Percentiles rank a stretch among this genome's conserved stretches.
These are phyloP conservation scores for Neosilurus hyrtlii DNA, from an alignment of 2,797 vertebrate genomes.

Conservation along the genomic window DNA sequence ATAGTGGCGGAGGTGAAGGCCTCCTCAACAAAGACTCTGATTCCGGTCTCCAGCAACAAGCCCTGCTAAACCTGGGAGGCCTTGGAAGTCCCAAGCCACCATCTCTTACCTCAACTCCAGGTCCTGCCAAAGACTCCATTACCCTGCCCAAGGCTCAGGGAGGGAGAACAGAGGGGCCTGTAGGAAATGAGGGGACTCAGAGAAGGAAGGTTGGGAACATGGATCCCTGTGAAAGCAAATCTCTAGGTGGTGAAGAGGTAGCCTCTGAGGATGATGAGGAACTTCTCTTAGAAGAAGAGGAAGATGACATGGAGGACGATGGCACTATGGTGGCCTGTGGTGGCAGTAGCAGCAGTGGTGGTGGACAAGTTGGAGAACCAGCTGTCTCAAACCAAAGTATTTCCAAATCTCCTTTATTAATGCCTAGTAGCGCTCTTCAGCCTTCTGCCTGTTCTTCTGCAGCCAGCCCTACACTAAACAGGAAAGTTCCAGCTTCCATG, in stretches of 20 bases:
- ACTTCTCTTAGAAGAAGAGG: conserved; percentile 79
- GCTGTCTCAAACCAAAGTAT: conserved; percentile 99
- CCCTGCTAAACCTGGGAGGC: conserved; percentile 87
- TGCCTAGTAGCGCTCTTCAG: conserved; percentile 98
- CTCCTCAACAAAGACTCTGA: conserved; percentile 82
- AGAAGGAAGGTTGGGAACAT: conserved; percentile 74
- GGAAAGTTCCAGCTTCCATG: conserved; percentile 87
- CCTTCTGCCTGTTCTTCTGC: conserved; percentile 84
- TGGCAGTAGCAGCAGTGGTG: conserved; percentile 77
- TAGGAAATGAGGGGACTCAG: conserved; percentile 75
- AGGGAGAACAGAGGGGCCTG: conserved; percentile 78
- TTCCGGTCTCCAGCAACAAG: conserved; percentile 79
- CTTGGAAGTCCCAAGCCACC: conserved; percentile 80
- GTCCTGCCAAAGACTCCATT: conserved; percentile 89
- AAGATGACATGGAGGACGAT: conserved; percentile 86
- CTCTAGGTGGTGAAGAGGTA: conserved; percentile 70
- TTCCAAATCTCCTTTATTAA: conserved; percentile 99
- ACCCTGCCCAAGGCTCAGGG: conserved; percentile 72
- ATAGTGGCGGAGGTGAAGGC: conserved; percentile 72
- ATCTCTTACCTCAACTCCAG: conserved; percentile 90
- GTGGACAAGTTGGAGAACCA: conserved; percentile 86
- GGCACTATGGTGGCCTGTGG: conserved; percentile 78
- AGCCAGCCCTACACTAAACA: conserved; percentile 77
- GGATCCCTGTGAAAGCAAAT: conserved; percentile 83
- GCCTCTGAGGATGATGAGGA: conserved; percentile 74